phyloP scores from a whole-genome alignment of 2,113 vertebrate species.

The Candoia aspera region DNA sequence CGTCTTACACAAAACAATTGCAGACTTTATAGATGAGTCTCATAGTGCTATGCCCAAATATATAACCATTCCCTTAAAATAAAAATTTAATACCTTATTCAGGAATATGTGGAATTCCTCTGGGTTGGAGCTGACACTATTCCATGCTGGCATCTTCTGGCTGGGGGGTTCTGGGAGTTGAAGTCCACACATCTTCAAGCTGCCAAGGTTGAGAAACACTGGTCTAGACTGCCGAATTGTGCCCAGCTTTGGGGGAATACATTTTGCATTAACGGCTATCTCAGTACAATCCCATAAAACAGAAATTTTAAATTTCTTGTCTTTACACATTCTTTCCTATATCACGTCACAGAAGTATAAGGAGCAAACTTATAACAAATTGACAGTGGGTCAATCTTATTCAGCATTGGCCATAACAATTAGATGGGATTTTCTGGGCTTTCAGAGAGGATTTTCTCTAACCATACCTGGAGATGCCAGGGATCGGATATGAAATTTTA shows the following conservation, averaged over 20 bases:
- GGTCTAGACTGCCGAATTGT: too few species aligned
- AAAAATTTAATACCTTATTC: constrained; percentile 17
- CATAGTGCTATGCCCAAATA: constrained; percentile 41
- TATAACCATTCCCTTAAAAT: constrained; percentile 49
- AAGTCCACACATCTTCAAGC: too few species aligned
- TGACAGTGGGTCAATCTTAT: not conserved
- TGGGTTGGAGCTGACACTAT: not conserved
- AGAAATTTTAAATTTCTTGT: not conserved
- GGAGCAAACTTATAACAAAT: not conserved
- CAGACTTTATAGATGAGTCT: constrained; percentile 56
- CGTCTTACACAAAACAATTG: constrained; percentile 42
- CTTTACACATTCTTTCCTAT: not conserved
- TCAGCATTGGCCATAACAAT: not conserved
- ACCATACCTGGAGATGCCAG: too few species aligned
- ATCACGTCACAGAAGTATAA: not conserved
- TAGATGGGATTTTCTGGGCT: not conserved
- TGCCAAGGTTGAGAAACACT: too few species aligned
- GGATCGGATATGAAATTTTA: too few species aligned
- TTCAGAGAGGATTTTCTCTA: not conserved
- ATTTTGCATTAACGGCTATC: not conserved
- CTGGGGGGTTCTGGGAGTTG: too few species aligned
- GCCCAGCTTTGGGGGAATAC: not conserved
- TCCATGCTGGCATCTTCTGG: not conserved
- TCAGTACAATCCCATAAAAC: not conserved
- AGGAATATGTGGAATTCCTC: constrained; percentile 23